Evolutionary conservation across 1,140 invertebrate genomes (phyloP), one percentile per base, ranked within the genome.

Genomic region (Zaprionus capensis): DNA sequence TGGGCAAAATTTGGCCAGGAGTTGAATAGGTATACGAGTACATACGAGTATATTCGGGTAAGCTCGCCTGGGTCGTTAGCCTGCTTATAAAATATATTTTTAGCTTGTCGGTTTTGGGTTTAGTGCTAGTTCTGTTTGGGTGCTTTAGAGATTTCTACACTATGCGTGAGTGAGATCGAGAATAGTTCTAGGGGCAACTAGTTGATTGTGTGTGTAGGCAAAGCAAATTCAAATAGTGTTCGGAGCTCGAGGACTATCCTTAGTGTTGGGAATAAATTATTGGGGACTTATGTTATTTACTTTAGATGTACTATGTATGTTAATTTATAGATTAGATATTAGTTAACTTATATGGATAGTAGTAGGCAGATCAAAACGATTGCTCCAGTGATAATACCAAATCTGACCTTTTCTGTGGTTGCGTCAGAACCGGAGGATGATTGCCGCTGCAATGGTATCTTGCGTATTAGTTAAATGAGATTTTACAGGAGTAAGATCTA

Each of bases 391-490:
- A 62, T 44, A 75, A 67, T 74, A 79, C 68, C 85, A 82, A 85
- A 82, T 91, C 91, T 88, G 91, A 92, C 91, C 91, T 92, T 92
- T 82, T 91, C 66, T 76, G 77, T 81, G 88, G 84, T 71, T 91
- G 78, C 78, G 74, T 82, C 77, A 88, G 82, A 83, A 91, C 85
- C 75, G 73, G 55, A 67, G 81, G 91, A 87, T 92, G 90, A 76
- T 86, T 81, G 65, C 77, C 88, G 82, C 91, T 92, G 91, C 81
- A 92, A 86, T 81, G 79, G 76, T 82, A 77, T 78, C 86, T 87
- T 74, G 55, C 67, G 72, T 46, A 87, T 87, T 87, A 88, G 76
- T 80, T 75, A 51, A 78, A 68, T 76, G 62, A 31, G 28, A 49
- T 46, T 57, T 44, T 17, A 57, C 15, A 71, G 44, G 14, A 22